phyloP scores from a whole-genome alignment of 2,888 invertebrate genomes.

The Phorcus lineatus region DNA sequence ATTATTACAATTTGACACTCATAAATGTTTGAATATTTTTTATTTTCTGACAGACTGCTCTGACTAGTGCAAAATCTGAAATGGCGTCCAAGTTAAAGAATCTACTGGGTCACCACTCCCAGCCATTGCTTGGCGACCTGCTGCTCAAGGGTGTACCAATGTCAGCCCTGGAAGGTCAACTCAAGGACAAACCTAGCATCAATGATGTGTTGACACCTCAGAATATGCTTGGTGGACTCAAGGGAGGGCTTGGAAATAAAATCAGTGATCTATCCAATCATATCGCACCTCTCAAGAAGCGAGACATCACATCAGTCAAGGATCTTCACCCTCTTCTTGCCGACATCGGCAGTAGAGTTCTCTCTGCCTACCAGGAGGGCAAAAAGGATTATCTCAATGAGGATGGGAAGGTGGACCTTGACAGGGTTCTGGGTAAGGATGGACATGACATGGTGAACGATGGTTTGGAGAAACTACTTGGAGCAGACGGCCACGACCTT shows the following conservation, averaged over 20 bases:
- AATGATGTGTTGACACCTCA: too few species aligned
- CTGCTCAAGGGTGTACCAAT: neutral
- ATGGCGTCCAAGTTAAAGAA: neutral
- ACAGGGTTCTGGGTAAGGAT: slow-evolving; percentile 28
- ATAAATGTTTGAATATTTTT: too few species aligned
- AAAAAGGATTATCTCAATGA: slow-evolving; percentile 23
- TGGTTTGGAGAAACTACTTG: neutral
- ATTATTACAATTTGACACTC: too few species aligned
- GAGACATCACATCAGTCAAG: neutral
- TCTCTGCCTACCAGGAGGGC: neutral
- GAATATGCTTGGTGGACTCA: too few species aligned
- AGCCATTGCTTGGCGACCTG: neutral
- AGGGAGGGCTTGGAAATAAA: neutral
- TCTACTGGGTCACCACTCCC: neutral
- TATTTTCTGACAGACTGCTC: neutral
- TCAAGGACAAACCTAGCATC: too few species aligned
- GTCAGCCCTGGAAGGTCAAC: neutral
- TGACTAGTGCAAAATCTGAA: neutral
- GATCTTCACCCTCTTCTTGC: neutral
- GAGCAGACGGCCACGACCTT: neutral
- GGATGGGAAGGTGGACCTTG: slow-evolving; percentile 47
- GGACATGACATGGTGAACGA: neutral
- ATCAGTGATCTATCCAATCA: neutral
- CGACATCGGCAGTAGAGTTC: neutral
- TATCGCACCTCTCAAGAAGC: neutral